Conservation (phyloP, 2,797 vertebrate species). For the Phoebastria nigripes region DNA sequence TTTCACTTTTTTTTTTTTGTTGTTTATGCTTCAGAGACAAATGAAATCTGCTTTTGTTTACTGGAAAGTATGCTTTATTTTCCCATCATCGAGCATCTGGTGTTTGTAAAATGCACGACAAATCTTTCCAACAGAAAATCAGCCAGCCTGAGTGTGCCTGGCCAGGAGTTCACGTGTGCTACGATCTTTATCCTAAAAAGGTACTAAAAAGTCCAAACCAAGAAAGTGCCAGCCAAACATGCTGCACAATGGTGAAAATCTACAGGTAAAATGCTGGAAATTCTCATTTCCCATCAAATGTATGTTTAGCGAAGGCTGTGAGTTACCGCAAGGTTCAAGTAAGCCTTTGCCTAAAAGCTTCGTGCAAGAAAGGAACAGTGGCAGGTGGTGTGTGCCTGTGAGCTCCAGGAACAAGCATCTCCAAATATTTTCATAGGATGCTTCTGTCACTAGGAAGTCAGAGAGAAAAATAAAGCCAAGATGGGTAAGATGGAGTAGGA, state of each 20-base stretch:
- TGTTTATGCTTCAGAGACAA: slow-evolving; percentile 11
- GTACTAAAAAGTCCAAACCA: background rate
- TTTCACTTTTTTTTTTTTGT: background rate
- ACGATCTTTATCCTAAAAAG: background rate
- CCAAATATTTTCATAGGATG: background rate
- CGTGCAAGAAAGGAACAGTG: background rate
- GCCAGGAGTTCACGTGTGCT: background rate
- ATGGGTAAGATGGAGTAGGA: background rate
- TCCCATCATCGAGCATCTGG: slow-evolving; percentile 37
- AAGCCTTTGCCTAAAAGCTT: background rate
- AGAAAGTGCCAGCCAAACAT: background rate
- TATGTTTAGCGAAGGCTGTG: background rate
- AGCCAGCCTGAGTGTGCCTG: background rate
- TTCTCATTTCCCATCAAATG: background rate
- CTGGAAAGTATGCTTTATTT: slow-evolving; percentile 53
- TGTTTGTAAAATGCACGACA: background rate
- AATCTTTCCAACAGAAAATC: slow-evolving; percentile 22
- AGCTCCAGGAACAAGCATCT: background rate
- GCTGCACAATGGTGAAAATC: background rate
- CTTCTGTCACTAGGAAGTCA: background rate
- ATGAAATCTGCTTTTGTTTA: slow-evolving; percentile 53
- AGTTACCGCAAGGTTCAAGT: background rate
- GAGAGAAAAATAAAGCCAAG: background rate
- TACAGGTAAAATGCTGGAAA: background rate
- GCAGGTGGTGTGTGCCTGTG: background rate